Base-by-base conservation (phyloP, 2,797 vertebrate species). In the Sardinella longiceps region DNA sequence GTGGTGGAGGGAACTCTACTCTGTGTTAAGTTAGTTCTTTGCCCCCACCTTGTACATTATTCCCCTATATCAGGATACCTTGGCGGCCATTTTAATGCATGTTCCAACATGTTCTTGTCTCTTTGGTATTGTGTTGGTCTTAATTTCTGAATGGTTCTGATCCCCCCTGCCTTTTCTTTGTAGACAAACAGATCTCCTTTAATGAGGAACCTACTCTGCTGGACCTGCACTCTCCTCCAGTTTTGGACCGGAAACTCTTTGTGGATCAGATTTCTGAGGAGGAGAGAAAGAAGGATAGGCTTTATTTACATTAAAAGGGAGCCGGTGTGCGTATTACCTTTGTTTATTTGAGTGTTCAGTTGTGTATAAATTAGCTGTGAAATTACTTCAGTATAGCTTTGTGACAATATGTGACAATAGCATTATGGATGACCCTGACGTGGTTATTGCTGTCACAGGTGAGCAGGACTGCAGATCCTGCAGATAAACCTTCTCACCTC, bases 111-210 rank as follows among this genome's bases (percentile, higher is more conserved):
- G n/a, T 25, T 60, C 56, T 20, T 53, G 51, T 20, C 51, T 20
- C 51, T 53, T 63, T 28, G 58, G 7, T 63, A 63, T 63, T 28
- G 25, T 25, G 58, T 28, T 63, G 25, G 5, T n/a, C 25, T 60
- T 60, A 14, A 1, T 30, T 2, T 15, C 12, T 70, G 30, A 2
- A 70, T 58, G 56, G 23, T n/a, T 25, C 23, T 25, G 56, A 60
- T 60, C 23, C n/a, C 53, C 20, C 23, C 1, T 77, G 70, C 39
- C 20, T 43, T 60, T 88, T 0, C 88, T 28, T 90, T 88, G 86
- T 89, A 94, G 93, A 89, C 80, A 87, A 87, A 48, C 58, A 94
- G 80, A 80, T 48, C 37, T 86, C 93, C 86, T 88, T 94, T 84
- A 89, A 84, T 37, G 87, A 87, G 85, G 92, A 94, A 48, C 83